phyloP scores from a whole-genome alignment of 2,888 invertebrate species.

The Iphiclides podalirius region DNA sequence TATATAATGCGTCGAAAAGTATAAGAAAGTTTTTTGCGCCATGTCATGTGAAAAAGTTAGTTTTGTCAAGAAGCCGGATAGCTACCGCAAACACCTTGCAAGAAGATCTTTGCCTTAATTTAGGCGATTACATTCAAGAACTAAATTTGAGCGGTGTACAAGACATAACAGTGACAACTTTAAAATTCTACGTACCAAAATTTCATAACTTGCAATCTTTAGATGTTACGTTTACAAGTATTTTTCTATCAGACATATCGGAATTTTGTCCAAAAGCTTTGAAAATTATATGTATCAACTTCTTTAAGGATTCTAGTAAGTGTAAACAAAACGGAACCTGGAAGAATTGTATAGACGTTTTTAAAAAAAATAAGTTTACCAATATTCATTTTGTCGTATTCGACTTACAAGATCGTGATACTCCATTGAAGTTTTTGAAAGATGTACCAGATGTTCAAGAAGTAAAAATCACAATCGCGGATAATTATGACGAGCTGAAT shows the following conservation, averaged over 20 bases:
- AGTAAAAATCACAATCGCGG: constrained; percentile 41
- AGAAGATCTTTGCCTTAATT: constrained; percentile 34
- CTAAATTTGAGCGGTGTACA: constrained; percentile 41
- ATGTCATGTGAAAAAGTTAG: constrained; percentile 34
- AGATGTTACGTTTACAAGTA: constrained; percentile 44
- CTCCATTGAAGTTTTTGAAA: constrained; percentile 39
- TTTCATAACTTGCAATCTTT: constrained; percentile 37
- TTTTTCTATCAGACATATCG: constrained; percentile 39
- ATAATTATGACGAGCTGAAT: constrained; percentile 38
- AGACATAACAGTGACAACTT: constrained; percentile 34
- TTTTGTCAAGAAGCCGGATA: constrained; percentile 36
- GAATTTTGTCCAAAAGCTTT: constrained; percentile 38
- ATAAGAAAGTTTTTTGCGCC: constrained; percentile 38
- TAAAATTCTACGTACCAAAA: constrained; percentile 33
- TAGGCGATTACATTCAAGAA: constrained; percentile 34
- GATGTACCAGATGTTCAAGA: constrained; percentile 33
- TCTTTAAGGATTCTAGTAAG: constrained; percentile 36
- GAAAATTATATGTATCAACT: constrained; percentile 41
- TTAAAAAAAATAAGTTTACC: constrained; percentile 36
- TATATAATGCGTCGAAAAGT: constrained; percentile 32
- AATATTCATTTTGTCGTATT: constrained; percentile 42
- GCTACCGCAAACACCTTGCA: constrained; percentile 35
- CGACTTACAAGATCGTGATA: constrained; percentile 36
- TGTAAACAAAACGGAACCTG: constrained; percentile 30
- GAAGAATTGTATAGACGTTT: constrained; percentile 32